Evolutionary conservation across 2,797 vertebrate genomes (phyloP), one percentile per base, ranked within the genome.

Genomic region (Momotus momota): DNA sequence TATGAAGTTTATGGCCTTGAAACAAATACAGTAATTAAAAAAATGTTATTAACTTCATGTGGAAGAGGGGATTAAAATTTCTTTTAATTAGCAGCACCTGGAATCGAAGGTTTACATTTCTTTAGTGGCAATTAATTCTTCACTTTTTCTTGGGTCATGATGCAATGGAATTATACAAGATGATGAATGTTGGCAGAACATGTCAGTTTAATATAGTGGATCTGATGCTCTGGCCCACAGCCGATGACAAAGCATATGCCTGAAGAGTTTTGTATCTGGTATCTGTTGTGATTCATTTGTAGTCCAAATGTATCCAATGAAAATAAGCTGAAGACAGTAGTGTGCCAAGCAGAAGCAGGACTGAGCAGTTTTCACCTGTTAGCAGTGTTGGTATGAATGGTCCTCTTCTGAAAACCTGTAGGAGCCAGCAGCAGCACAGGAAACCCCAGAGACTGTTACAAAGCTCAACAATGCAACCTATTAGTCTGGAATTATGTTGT

Each of bases 401-500:
- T 64, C 25, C 55, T 91, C 33, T 66, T 51, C 58, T 67, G 49
- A 80, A 88, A 58, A 72, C 9, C 38, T 82, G 31, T 23, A 75
- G 74, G 41, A 88, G 33, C 55, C 85, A 78, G 77, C 49, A 49
- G 57, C n/a, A 46, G 40, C 31, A 35, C 33, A n/a, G 16, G 66
- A 92, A 90, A 71, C 40, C 25, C 22, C 14, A 52, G 67, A 75
- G 45, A n/a, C 12, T 46, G 81, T 33, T 66, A 58, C 82, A 67
- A 92, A 95, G 58, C 40, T 90, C 13, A 69, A 23, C 38, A 23
- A 11, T 40, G 8, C 43, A 75, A 64, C 52, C 83, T 91, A n/a
- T 81, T 90, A 35, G 49, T 87, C 54, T 88, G 82, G 66, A 91
- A 95, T 96, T 45, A 71, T 60, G 29, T 35, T 89, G 92, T 93